Evolutionary conservation across 2,113 vertebrate genomes (phyloP).

Genomic region (Tauraco erythrolophus): DNA sequence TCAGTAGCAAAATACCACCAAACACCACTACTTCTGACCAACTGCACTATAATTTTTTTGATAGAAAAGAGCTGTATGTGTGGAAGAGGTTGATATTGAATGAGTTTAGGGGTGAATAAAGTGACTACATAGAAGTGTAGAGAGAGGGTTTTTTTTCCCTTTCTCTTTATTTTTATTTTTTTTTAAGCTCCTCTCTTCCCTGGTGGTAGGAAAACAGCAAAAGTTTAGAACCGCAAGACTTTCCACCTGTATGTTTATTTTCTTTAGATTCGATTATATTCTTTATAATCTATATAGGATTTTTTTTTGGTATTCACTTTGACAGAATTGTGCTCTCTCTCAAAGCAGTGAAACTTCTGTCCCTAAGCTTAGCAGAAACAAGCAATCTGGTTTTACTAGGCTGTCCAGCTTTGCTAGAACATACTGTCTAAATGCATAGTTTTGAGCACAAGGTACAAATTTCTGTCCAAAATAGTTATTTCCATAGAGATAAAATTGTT

Average conservation of each 20-base stretch:
- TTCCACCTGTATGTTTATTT: background rate
- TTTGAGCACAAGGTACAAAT: background rate
- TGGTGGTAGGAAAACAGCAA: background rate
- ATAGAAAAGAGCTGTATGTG: background rate
- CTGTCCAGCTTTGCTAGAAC: background rate
- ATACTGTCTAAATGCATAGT: background rate
- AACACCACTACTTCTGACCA: background rate
- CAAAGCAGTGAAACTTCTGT: background rate
- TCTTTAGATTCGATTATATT: background rate
- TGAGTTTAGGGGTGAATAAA: background rate
- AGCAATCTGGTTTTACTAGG: background rate
- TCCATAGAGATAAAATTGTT: background rate
- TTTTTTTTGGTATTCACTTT: background rate
- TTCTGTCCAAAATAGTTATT: background rate
- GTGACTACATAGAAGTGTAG: background rate
- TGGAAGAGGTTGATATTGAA: background rate
- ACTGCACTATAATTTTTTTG: background rate
- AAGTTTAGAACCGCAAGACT: background rate
- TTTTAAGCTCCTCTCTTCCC: fast-evolving
- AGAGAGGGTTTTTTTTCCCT: too few species aligned
- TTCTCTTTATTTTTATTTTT: background rate
- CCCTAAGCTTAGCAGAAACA: background rate
- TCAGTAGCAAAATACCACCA: background rate
- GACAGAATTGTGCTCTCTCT: background rate
- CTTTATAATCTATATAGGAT: background rate